Evolutionary conservation across 2,113 vertebrate species (phyloP).

Genomic region (Nicator chloris): DNA sequence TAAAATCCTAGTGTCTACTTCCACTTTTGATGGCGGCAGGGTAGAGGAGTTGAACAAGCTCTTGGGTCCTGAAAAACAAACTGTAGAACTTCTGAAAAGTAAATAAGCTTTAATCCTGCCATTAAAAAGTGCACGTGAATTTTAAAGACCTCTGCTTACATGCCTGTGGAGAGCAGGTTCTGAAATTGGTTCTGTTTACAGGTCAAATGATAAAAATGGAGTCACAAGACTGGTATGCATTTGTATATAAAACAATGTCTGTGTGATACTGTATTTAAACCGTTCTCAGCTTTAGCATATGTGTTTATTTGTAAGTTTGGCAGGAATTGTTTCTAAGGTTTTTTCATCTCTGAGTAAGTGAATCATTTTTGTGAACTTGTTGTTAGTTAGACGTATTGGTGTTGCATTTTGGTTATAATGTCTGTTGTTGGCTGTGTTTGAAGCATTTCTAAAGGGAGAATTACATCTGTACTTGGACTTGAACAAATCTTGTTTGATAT

Average conservation of each 20-base stretch:
- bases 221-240: background rate
- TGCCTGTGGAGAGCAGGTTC: background rate
- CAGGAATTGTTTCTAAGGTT: background rate
- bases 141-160: background rate
- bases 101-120: background rate
- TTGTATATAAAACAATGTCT: background rate
- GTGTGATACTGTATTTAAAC: background rate
- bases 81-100: background rate
- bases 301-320: conserved; percentile 24
- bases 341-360: background rate
- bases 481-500: background rate
- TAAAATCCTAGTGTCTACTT: background rate
- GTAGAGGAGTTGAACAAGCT: background rate
- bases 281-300: background rate
- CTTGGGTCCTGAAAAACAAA: background rate
- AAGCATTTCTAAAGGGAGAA: background rate
- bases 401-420: background rate
- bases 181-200: background rate
- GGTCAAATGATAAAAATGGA: background rate
- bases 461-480: background rate
- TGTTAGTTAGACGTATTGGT: background rate
- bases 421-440: background rate
- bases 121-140: background rate
- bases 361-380: background rate
- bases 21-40: background rate